Conservation (phyloP, 2,113 vertebrate genomes). For the Pterocles gutturalis region DNA sequence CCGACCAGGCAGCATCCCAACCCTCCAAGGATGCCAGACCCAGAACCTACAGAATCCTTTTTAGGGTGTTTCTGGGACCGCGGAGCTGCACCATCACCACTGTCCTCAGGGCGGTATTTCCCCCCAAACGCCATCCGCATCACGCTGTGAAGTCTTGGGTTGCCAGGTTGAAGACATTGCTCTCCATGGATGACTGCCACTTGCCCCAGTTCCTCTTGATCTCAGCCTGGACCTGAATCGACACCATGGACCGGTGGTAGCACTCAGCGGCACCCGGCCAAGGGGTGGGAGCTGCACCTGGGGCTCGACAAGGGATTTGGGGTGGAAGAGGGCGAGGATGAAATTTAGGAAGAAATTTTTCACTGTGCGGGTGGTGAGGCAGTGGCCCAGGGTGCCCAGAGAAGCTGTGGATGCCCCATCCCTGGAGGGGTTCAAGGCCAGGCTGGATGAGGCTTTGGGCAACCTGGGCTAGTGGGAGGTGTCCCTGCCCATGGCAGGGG, state of each 20-base stretch:
- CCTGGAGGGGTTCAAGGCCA: no score
- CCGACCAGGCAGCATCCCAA: not conserved
- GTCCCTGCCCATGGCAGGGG: no score
- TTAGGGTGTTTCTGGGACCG: accelerated
- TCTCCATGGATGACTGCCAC: constrained; percentile 58
- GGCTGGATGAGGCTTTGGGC: no score
- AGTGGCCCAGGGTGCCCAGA: no score
- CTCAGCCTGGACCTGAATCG: constrained; percentile 74
- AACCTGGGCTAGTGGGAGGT: no score
- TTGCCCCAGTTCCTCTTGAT: constrained; percentile 67
- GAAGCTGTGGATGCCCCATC: no score
- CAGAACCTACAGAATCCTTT: not conserved
- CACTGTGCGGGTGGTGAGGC: no score
- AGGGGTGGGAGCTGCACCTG: not conserved
- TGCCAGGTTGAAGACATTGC: constrained; percentile 68
- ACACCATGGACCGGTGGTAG: not conserved
- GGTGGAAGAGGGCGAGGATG: not conserved
- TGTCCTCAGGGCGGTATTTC: not conserved
- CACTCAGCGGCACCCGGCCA: accelerated
- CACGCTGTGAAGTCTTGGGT: constrained; percentile 70
- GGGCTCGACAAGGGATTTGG: not conserved
- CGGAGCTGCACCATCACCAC: not conserved
- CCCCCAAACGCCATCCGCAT: accelerated
- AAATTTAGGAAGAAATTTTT: no score
- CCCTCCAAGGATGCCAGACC: not conserved